Conservation (phyloP, 2,113 vertebrate genomes). For the Phrynosoma platyrhinos region DNA sequence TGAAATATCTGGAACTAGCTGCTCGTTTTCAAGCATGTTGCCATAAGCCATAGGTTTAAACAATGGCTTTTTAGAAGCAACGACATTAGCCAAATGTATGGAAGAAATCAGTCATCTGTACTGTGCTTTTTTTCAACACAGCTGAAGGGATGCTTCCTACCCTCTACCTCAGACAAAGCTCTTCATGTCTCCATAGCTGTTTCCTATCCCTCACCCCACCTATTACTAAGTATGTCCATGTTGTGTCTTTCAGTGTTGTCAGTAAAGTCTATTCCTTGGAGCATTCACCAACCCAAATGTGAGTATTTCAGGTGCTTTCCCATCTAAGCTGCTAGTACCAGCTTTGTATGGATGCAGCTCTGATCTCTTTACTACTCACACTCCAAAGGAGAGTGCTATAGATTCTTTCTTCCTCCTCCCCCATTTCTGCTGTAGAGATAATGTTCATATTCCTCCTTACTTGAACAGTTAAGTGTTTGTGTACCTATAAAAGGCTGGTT, state of each 20-base stretch:
- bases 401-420: neutral
- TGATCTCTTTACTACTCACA: constrained; percentile 11
- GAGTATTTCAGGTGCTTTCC: constrained; percentile 76
- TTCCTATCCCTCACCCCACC: neutral
- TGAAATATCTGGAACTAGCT: neutral
- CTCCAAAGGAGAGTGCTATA: constrained; percentile 6
- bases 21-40: neutral
- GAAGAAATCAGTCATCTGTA: neutral
- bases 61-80: neutral
- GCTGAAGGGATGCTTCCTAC: neutral
- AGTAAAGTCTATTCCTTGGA: constrained; percentile 78
- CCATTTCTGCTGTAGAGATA: neutral
- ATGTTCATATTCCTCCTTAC: neutral
- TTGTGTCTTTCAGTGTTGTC: constrained; percentile 79
- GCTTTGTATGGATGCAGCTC: neutral
- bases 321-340: neutral
- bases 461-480: neutral
- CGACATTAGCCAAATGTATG: neutral
- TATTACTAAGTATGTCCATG: constrained; percentile 43
- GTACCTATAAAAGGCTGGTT: neutral
- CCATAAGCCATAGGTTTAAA: neutral
- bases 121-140: neutral
- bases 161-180: too few species aligned
- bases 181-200: neutral
- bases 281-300: constrained; percentile 86